phyloP scores from a whole-genome alignment of 1,140 invertebrate species.

The Phortica variegata region DNA sequence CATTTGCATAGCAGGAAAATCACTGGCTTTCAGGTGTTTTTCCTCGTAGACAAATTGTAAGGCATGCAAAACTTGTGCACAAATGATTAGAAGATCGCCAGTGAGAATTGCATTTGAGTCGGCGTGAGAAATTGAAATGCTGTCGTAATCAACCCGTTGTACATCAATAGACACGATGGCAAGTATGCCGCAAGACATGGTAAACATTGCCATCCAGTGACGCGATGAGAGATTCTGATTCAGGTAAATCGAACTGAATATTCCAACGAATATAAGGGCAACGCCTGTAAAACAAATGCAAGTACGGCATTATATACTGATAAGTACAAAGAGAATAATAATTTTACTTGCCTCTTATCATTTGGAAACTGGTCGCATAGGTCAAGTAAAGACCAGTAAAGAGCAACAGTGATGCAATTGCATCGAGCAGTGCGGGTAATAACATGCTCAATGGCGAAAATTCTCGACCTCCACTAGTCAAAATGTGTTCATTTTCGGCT shows the following conservation, averaged over 20 bases:
- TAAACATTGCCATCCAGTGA: constrained; percentile 73
- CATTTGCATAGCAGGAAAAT: constrained; percentile 75
- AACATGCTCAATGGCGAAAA: constrained; percentile 83
- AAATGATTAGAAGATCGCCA: constrained; percentile 88
- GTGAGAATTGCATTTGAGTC: constrained; percentile 80
- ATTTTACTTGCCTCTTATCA: constrained; percentile 79
- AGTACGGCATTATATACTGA: background rate
- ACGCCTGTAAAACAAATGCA: constrained; percentile 63
- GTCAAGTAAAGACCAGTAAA: constrained; percentile 84
- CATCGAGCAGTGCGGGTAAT: constrained; percentile 82
- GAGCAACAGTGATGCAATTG: constrained; percentile 80
- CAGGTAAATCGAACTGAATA: constrained; percentile 87
- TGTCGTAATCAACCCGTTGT: constrained; percentile 57
- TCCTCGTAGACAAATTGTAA: constrained; percentile 94
- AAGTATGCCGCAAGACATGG: constrained; percentile 77
- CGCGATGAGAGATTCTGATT: constrained; percentile 66
- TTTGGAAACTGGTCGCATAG: constrained; percentile 93
- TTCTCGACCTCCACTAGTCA: constrained; percentile 68
- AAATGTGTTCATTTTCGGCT: constrained; percentile 60
- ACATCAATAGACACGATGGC: constrained; percentile 73
- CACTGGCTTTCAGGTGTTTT: constrained; percentile 77
- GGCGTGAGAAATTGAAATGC: constrained; percentile 21
- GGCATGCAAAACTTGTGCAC: constrained; percentile 88
- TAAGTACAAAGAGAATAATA: background rate
- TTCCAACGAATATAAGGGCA: constrained; percentile 90